A percentile compares a stretch with the other conserved stretches of the same genome.
phyloP scores from a whole-genome alignment of 2,888 invertebrate species.

The Harpagoxenus sublaevis region DNA sequence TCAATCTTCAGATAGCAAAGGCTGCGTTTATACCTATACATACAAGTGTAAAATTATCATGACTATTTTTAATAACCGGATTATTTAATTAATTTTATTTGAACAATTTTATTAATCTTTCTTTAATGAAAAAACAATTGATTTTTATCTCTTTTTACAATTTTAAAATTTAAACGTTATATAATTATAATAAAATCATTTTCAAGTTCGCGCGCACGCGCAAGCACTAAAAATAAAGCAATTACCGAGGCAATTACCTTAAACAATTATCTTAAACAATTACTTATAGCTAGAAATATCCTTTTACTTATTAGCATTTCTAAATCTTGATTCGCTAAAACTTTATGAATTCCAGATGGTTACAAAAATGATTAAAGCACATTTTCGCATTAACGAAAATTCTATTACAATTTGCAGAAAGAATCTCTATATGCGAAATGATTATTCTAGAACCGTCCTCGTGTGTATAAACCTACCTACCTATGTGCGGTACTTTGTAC shows the following conservation, averaged over 20 bases:
- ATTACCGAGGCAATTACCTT: not conserved
- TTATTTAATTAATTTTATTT: not conserved
- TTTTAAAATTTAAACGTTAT: not conserved
- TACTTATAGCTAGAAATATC: too few relatives aligned
- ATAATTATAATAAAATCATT: not conserved
- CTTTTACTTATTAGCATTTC: not conserved
- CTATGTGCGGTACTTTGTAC: slow-evolving; percentile 24
- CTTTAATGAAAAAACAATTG: not conserved
- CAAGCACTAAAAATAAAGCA: not conserved
- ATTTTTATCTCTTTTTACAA: not conserved
- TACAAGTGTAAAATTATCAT: too few relatives aligned
- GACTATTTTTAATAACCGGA: too few relatives aligned
- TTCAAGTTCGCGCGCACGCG: not conserved
- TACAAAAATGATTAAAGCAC: not conserved
- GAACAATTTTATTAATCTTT: not conserved
- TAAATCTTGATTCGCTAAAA: not conserved
- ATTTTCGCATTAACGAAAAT: not conserved
- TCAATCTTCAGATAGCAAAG: too few relatives aligned
- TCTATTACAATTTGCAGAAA: not conserved
- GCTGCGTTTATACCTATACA: too few relatives aligned
- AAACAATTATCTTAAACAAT: too few relatives aligned
- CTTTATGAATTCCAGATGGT: not conserved
- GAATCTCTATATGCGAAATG: not conserved
- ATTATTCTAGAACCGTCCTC: not conserved
- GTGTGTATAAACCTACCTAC: not conserved